Base-by-base conservation (phyloP, 2,888 invertebrate genomes). In the Augiades crinisus region DNA sequence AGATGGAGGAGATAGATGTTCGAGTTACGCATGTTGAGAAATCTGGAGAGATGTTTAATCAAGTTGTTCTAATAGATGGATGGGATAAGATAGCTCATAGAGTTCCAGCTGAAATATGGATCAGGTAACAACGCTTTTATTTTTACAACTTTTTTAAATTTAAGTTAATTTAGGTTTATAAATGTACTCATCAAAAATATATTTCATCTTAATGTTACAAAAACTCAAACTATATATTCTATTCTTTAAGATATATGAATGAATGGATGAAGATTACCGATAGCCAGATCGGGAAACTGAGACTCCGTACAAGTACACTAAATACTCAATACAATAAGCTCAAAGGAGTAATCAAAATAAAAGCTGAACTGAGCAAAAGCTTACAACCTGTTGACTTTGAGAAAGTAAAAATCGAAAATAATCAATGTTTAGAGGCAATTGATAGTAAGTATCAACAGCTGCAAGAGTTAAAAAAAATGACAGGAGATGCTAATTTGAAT, bases 71-170 rank as follows among this genome's bases (percentile, higher is more conserved):
- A 1, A 61, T 79, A 0, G 84, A 85, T 1, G 92, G 90, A 0
- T 81, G 90, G 67, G 92, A 93, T 63, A 85, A 82, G 14, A 78
- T 92, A 37, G 92, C 92, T 0, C 92, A 92, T 54, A 81, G 92
- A 56, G 92, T 93, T 47, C 92, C 92, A 0, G 92, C 92, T 0
- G 93, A 93, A 67, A 91, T 91, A 37, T 86, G 82, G 86, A 80
- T 81, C 24, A 83, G 92, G 47, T 47, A 47, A n/a, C n/a, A n/a
- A n/a, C n/a, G n/a, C n/a, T n/a, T n/a, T n/a, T n/a, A n/a, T n/a
- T n/a, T n/a, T n/a, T n/a, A n/a, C n/a, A n/a, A n/a, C n/a, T n/a
- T n/a, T n/a, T n/a, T n/a, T n/a, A n/a, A n/a, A n/a, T n/a, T n/a
- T n/a, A n/a, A n/a, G n/a, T n/a, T n/a, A n/a, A n/a, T n/a, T n/a